phyloP scores from a whole-genome alignment of 2,888 invertebrate genomes.

The Drosophila atripex region DNA sequence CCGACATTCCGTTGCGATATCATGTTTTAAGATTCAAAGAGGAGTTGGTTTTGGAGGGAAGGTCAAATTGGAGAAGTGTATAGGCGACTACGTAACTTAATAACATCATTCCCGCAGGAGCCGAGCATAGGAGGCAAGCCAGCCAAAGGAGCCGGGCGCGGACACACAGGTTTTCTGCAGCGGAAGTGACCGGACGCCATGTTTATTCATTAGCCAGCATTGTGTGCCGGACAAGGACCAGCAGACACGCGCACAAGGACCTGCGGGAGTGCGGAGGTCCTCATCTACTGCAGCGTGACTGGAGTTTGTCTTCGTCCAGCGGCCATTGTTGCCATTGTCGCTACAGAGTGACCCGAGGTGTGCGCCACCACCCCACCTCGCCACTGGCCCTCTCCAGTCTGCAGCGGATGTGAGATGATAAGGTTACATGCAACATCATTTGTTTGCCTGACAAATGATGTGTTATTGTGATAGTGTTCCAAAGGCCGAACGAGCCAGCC shows the following conservation, averaged over 20 bases:
- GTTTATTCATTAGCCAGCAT: conserved; percentile 75
- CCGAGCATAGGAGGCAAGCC: neutral
- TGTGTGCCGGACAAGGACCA: conserved; percentile 45
- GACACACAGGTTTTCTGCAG: conserved; percentile 16
- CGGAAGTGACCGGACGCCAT: conserved; percentile 68
- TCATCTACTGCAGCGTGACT: conserved; percentile 28
- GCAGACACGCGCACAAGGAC: conserved; percentile 19
- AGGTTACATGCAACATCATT: conserved; percentile 79
- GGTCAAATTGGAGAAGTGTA: too few species aligned
- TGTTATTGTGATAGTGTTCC: conserved; percentile 73
- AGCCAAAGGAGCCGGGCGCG: neutral
- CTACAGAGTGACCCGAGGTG: conserved; percentile 48
- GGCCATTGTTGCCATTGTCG: conserved; percentile 12
- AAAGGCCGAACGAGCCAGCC: conserved; percentile 20
- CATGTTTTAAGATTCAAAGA: too few species aligned
- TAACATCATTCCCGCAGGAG: conserved; percentile 28
- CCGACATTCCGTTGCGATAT: too few species aligned
- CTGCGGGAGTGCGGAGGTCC: conserved; percentile 30
- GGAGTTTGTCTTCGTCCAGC: conserved; percentile 49
- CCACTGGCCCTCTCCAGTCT: conserved; percentile 66
- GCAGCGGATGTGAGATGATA: conserved; percentile 75
- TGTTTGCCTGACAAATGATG: conserved; percentile 78
- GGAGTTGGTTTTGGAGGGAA: too few species aligned
- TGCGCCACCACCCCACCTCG: conserved; percentile 22
- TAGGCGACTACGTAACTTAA: conserved; percentile 55